Evolutionary conservation across 2,888 invertebrate genomes (phyloP).

Genomic region (Drosophila cognata): DNA sequence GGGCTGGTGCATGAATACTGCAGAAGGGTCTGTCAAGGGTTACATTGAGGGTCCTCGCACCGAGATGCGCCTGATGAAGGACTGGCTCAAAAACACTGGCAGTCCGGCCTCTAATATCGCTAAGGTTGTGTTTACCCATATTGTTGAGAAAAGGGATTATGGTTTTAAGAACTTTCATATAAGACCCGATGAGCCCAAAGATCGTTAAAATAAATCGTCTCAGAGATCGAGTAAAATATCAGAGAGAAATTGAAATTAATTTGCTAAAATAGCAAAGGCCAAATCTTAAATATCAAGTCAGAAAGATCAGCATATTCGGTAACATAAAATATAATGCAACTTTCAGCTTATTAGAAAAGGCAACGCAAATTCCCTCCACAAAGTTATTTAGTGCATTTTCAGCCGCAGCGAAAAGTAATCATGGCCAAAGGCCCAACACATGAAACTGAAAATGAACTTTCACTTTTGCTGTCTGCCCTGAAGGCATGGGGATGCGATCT

Average conservation of each 20-base stretch:
- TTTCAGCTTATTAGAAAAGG: background rate
- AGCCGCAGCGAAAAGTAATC: conserved; percentile 7
- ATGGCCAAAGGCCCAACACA: background rate
- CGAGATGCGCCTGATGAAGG: conserved; percentile 87
- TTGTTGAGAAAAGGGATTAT: conserved; percentile 37
- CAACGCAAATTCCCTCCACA: background rate
- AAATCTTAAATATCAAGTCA: background rate
- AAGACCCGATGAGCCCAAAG: conserved; percentile 36
- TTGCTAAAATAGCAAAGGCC: background rate
- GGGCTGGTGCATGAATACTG: conserved; percentile 90
- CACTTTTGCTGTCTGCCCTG: conserved; percentile 19
- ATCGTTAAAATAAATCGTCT: background rate
- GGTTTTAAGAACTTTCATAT: conserved; percentile 60
- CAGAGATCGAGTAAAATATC: background rate
- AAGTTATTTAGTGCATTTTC: background rate
- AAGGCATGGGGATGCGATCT: conserved; percentile 18
- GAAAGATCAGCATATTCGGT: background rate
- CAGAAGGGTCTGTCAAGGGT: conserved; percentile 87
- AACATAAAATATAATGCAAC: background rate
- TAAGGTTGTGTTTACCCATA: conserved; percentile 88
- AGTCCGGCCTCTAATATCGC: conserved; percentile 91
- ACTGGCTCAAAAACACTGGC: conserved; percentile 87
- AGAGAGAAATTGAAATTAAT: background rate
- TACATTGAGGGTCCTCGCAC: conserved; percentile 86
- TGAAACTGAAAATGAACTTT: conserved; percentile 34